These are phyloP conservation scores for Panopea generosa DNA, from an alignment of 2,888 invertebrate genomes.

Conservation along the genomic window DNA sequence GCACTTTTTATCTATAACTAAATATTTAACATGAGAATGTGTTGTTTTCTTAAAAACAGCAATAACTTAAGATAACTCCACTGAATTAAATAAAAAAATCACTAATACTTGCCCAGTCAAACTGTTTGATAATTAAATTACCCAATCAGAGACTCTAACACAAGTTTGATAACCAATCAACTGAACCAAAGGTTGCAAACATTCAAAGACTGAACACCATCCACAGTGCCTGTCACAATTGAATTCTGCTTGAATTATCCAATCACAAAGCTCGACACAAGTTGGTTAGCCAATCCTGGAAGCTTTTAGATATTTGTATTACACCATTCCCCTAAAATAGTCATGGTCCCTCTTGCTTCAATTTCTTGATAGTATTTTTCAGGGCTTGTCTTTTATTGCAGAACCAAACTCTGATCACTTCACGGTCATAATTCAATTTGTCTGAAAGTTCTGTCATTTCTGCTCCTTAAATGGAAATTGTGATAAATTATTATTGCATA, in stretches of 20 bases:
- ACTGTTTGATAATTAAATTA: no score
- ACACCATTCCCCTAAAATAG: neutral
- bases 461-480: constrained; percentile 91
- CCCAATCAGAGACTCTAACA: no score
- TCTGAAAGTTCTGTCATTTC: constrained; percentile 98
- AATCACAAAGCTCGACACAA: constrained; percentile 25
- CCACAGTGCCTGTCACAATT: constrained; percentile 33
- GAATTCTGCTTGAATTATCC: constrained; percentile 20
- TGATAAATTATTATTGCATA: neutral
- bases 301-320: neutral
- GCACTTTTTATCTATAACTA: no score
- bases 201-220: no score
- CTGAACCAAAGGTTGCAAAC: no score
- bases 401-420: constrained; percentile 99
- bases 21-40: no score
- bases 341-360: constrained; percentile 81
- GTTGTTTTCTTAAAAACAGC: no score
- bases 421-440: constrained; percentile 97
- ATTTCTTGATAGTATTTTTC: constrained; percentile 94
- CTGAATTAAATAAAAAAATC: no score
- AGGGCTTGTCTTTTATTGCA: constrained; percentile 99
- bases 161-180: no score
- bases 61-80: no score
- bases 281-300: neutral
- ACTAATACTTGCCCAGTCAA: no score